These are phyloP conservation scores for Oophaga sylvatica DNA, from an alignment of 2,797 vertebrate genomes.

Conservation along the genomic window DNA sequence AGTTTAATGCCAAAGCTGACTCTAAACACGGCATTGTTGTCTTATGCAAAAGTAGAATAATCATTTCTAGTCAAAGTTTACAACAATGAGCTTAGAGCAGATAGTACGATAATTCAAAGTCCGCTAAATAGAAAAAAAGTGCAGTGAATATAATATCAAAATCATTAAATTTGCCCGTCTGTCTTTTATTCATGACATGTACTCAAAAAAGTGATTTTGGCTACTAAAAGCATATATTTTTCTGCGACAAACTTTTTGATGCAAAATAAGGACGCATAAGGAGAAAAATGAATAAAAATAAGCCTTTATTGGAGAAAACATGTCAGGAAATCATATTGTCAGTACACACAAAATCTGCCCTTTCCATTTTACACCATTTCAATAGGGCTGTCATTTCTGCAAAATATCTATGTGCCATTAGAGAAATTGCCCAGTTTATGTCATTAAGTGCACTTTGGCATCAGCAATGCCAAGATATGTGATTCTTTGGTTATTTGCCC, in stretches of 20 bases:
- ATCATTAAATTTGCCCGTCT: background rate
- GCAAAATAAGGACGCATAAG: background rate
- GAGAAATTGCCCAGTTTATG: slow-evolving; percentile 29
- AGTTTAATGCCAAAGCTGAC: slow-evolving; percentile 17
- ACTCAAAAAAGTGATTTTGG: background rate
- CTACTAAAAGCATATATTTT: slow-evolving; percentile 5
- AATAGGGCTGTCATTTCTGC: slow-evolving; percentile 17
- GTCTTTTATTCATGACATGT: slow-evolving; percentile 5
- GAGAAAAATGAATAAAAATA: background rate
- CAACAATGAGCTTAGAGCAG: background rate
- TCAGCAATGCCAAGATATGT: background rate
- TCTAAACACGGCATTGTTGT: background rate
- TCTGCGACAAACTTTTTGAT: background rate
- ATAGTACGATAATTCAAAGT: too few species aligned
- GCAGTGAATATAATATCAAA: background rate
- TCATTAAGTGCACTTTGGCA: slow-evolving; percentile 33
- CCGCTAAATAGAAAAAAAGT: background rate
- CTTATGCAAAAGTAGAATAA: slow-evolving; percentile 8
- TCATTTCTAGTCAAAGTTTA: slow-evolving; percentile 1
- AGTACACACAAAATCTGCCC: slow-evolving; percentile 21
- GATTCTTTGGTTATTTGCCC: slow-evolving; percentile 6
- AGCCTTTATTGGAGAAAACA: slow-evolving; percentile 7
- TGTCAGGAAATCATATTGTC: slow-evolving; percentile 16
- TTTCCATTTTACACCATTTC: slow-evolving; percentile 11
- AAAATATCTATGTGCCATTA: slow-evolving; percentile 33